Percentiles rank a stretch among this genome's conserved stretches.
phyloP scores from a whole-genome alignment of 2,113 vertebrate species.

The Centropus unirufus region DNA sequence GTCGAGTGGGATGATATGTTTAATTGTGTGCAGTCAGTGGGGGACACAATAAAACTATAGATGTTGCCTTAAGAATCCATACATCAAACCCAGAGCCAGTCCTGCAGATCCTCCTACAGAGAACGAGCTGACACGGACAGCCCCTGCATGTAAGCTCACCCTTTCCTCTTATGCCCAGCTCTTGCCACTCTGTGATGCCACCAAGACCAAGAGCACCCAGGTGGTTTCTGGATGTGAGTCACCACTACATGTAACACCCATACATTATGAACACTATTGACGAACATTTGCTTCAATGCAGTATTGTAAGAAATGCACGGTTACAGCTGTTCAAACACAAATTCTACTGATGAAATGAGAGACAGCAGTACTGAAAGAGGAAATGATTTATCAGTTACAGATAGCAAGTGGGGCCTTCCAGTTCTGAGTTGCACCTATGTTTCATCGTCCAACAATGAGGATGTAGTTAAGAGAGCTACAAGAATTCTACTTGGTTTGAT shows the following conservation, averaged over 20 bases:
- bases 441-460: neutral
- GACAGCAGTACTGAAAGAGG: neutral
- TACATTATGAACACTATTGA: neutral
- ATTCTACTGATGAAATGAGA: slow-evolving; percentile 10
- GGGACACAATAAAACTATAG: neutral
- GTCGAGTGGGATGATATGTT: neutral
- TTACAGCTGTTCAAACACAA: slow-evolving; percentile 52
- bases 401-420: neutral
- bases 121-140: neutral
- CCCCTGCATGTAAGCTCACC: neutral
- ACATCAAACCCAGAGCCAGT: neutral
- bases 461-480: neutral
- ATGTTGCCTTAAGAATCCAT: neutral
- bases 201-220: neutral
- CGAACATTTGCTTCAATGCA: too few relatives aligned
- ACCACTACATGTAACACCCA: slow-evolving; percentile 12
- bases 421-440: neutral
- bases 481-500: neutral
- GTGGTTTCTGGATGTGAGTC: neutral
- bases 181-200: neutral
- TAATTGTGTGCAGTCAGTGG: neutral
- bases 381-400: slow-evolving; percentile 20
- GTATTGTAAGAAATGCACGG: slow-evolving; percentile 8
- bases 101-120: neutral
- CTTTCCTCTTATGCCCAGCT: neutral